Evolutionary conservation across 1,140 invertebrate species (phyloP), one percentile per base, ranked within the genome.

Genomic region (Nebria ingens): DNA sequence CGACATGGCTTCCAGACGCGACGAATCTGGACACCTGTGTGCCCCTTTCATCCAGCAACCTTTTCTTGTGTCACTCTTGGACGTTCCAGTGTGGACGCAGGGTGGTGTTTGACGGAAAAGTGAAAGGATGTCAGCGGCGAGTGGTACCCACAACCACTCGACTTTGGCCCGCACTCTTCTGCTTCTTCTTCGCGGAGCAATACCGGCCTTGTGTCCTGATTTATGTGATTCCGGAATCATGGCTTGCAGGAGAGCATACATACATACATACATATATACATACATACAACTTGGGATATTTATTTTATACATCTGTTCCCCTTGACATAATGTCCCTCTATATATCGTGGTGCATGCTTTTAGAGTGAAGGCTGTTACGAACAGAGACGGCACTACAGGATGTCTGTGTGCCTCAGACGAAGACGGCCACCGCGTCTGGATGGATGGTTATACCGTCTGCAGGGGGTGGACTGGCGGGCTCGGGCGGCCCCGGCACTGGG

Each of bases 301-400:
- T 72, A 72, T 72, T 72, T 72, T 72, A 72, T 72, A 72, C 70
- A 72, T 72, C 70, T 72, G 70, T 72, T 72, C 69, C 69, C 70
- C 70, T 67, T 71, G 70, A 72, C 70, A 68, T 72, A 72, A 72
- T 72, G 70, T 70, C 70, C 69, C 68, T 67, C 69, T 68, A 71
- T 71, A 71, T 72, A 71, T 72, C 70, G 69, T 65, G n/a, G 70
- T 70, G 69, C 69, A 71, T 70, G 70, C 70, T 71, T 70, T 71
- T 69, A 70, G 68, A 71, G 67, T 71, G 70, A 71, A 68, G 68
- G 68, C 69, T 69, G 69, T 68, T 69, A 68, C 63, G 64, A 64
- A 68, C 63, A 59, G 65, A 64, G 67, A 70, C 59, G 60, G 61
- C 53, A 58, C 52, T n/a, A n/a, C n/a, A n/a, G n/a, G n/a, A n/a